Evolutionary conservation across 2,113 vertebrate genomes (phyloP), one percentile per base, ranked within the genome.

Genomic region (Coturnix japonica): DNA sequence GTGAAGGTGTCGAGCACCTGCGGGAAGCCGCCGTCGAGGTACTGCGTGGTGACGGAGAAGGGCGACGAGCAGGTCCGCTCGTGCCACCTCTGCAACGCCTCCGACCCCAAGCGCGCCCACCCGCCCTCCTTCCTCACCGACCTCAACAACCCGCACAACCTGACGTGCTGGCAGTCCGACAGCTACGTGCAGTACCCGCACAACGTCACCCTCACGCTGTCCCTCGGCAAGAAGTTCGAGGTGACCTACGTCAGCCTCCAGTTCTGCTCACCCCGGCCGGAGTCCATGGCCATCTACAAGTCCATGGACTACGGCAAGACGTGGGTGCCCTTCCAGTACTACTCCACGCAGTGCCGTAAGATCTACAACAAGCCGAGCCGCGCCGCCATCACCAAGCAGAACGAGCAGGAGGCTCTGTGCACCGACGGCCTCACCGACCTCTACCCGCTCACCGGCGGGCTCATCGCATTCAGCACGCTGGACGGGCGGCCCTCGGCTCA

Each of bases 381-480:
- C 77, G 99, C 98, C 82, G 97, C 97, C 65, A 99, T 99, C 97
- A 99, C 99, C 41, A 99, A 99, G 94, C 99, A 99, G 97, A 99
- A 99, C 97, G 99, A 99, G 97, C 99, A 99, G 95, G 99, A 99
- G 98, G 99, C 99, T 47, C 97, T 99, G 31, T 99, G 99, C 97
- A 99, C 99, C 51, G 99, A 99, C 98, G 98, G 98, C 18, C 99
- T 99, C 98, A 99, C 98, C 65, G 99, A 99, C 98, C 98, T 98
- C 98, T 97, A 98, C 90, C 98, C 98, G 51, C 98, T 99, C 85
- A 98, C 98, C 23, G 99, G 99, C 56, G 99, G 99, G 33, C 98
- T 99, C 89, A 99, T 99, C 91, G 99, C 99, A 95, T 99, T 99
- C 98, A 99, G 99, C 98, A 99, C 99, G 88, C 97, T 99, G 98